Evolutionary conservation across 92 coral and sea anemone species (phyloP).

Genomic region (Parazoanthus atlanticus): DNA sequence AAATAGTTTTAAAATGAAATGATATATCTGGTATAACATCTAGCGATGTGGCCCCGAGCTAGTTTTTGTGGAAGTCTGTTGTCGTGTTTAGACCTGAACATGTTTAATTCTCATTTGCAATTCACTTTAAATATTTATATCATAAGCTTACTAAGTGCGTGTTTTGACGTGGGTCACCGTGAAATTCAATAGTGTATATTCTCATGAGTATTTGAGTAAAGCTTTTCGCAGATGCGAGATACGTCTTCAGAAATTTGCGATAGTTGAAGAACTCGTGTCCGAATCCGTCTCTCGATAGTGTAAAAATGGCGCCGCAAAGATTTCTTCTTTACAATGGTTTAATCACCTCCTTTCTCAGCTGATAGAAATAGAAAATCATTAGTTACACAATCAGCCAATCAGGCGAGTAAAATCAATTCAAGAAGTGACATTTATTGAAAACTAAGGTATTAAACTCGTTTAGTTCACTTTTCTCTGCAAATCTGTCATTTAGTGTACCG

Average conservation of each 20-base stretch:
- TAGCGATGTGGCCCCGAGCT: too few relatives aligned
- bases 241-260: background rate
- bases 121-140: conserved; percentile 26
- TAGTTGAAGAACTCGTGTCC: background rate
- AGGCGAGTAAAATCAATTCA: conserved; percentile 35
- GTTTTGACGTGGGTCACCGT: conserved; percentile 5
- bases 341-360: conserved; percentile 16
- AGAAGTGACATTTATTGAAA: conserved; percentile 41
- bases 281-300: background rate
- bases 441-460: conserved; percentile 20
- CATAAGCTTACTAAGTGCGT: background rate
- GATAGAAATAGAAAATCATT: conserved; percentile 16
- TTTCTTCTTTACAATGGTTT: conserved; percentile 6
- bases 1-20: too few relatives aligned
- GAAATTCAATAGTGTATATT: background rate
- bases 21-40: background rate
- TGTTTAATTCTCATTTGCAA: conserved; percentile 38
- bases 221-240: background rate
- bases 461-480: conserved; percentile 3
- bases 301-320: background rate
- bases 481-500: background rate
- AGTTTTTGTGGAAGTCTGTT: background rate
- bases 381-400: conserved; percentile 32
- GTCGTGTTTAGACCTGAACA: conserved; percentile 17
- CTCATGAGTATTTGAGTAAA: background rate